phyloP scores from a whole-genome alignment of 2,113 vertebrate genomes.

The Phoxinus phoxinus region DNA sequence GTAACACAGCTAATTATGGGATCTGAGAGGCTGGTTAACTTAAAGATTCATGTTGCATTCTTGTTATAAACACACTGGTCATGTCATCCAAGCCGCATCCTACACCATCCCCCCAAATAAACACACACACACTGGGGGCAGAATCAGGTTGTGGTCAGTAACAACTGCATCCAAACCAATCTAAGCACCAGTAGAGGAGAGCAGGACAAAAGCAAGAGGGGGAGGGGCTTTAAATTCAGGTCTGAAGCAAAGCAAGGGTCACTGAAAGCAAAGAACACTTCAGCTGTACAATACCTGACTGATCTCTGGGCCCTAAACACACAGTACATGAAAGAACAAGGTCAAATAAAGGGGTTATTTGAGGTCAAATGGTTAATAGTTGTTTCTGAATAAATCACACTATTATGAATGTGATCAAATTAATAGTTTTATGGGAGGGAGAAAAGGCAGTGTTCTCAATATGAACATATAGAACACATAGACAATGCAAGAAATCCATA shows the following conservation, averaged over 20 bases:
- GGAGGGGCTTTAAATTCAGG: constrained; percentile 44
- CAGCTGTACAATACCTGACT: constrained; percentile 85
- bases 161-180: constrained; percentile 71
- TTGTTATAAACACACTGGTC: neutral
- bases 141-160: constrained; percentile 50
- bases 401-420: neutral
- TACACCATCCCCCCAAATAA: constrained; percentile 55
- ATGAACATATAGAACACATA: neutral
- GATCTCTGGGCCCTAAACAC: constrained; percentile 89
- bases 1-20: neutral
- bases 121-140: constrained; percentile 56
- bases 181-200: constrained; percentile 67
- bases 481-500: neutral
- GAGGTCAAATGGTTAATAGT: constrained; percentile 56
- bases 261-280: constrained; percentile 69
- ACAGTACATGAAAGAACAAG: constrained; percentile 81
- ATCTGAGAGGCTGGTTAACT: neutral
- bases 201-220: constrained; percentile 29
- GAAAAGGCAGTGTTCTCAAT: neutral
- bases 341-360: constrained; percentile 74
- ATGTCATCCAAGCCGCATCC: constrained; percentile 28
- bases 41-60: neutral
- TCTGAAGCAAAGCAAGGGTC: constrained; percentile 50
- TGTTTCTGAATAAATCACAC: neutral
- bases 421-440: neutral